Base-by-base conservation (phyloP, 2,797 vertebrate species). In the Peromyscus attwateri region DNA sequence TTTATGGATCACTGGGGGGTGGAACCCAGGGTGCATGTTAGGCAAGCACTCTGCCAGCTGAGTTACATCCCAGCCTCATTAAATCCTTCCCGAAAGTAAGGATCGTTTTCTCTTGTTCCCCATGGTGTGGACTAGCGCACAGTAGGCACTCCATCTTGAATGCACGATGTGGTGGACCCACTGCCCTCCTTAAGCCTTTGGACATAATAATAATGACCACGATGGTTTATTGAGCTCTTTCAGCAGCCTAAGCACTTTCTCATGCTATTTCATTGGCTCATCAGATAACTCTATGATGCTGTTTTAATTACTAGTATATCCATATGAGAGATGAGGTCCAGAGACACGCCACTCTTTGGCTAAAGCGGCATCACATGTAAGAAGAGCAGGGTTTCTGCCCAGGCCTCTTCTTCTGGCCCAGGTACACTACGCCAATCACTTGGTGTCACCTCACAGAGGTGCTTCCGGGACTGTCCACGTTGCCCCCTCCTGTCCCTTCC, bases 301-400 rank as follows among this genome's bases (percentile, higher is more conserved):
- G 8, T 31, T 90, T 37, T 91, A 89, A 80, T 93, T 89, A 79
- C 79, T 70, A 94, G 68, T 62, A 46, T 87, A 46, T 89, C 75
- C 87, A 55, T 83, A 31, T 49, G 49, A 91, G 49, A 73, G 68
- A 57, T 49, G 68, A 92, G 60, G 70, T 49, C 87, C 95, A 90
- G 52, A 88, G 60, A 77, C 80, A 57, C n/a, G 71, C 77, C 60
- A 52, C 21, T 55, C 70, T 27, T 76, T 66, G 52, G 57, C 80
- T 52, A 68, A 82, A 82, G 34, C 92, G 75, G 66, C 27, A 1
- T 21, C 29, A 14, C 34, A 4, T 49, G 14, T 46, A 75, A 62
- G 55, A 66, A n/a, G 85, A 85, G 9, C 27, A 40, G 66, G 43
- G 40, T 11, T 87, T 84, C 89, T 25, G 11, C 62, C 40, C n/a